These are phyloP conservation scores for Diarsia mendica DNA, from an alignment of 2,888 invertebrate species.

Conservation along the genomic window DNA sequence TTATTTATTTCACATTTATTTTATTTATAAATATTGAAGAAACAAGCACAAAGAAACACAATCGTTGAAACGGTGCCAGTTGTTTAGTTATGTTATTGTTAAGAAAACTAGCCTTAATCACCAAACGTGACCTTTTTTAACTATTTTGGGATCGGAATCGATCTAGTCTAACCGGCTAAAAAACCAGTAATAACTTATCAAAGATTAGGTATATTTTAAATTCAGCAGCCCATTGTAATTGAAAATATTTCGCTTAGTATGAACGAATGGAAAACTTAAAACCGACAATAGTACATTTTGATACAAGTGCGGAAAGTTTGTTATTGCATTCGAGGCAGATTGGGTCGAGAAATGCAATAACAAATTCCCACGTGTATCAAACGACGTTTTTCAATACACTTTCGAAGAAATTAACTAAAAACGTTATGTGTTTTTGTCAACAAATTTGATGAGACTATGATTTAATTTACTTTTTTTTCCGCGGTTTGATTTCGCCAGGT, in stretches of 20 bases:
- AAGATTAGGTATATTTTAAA: neutral
- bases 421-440: too few relatives aligned
- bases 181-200: neutral
- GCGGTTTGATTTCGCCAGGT: too few relatives aligned
- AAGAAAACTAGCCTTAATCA: neutral
- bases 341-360: too few relatives aligned
- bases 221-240: neutral
- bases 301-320: too few relatives aligned
- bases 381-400: too few relatives aligned
- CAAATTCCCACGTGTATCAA: too few relatives aligned
- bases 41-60: neutral
- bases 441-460: too few relatives aligned
- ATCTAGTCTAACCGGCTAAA: neutral
- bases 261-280: neutral
- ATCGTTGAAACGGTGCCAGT: neutral
- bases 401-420: too few relatives aligned
- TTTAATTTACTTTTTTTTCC: too few relatives aligned
- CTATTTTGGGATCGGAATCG: neutral
- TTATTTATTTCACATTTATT: too few relatives aligned
- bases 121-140: neutral
- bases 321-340: too few relatives aligned
- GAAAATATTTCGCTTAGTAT: constrained; percentile 11
- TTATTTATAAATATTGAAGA: neutral
- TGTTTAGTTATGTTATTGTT: neutral
- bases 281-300: too few relatives aligned